Percentiles rank a stretch among this genome's conserved stretches.
Conservation (phyloP, 2,113 vertebrate species). For the Origma solitaria region DNA sequence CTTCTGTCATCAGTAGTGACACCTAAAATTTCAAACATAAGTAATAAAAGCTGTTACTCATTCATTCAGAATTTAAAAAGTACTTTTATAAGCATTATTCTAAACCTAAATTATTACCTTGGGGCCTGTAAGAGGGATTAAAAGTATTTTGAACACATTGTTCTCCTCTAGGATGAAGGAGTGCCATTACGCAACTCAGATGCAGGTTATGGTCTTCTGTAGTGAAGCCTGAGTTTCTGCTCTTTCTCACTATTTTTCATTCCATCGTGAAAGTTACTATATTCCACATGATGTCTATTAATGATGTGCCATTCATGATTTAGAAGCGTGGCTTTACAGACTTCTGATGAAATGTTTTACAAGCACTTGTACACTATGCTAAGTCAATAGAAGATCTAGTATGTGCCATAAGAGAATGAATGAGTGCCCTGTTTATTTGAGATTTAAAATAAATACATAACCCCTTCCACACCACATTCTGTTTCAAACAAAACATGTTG, state of each 20-base stretch:
- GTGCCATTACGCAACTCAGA: background rate
- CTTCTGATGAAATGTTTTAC: background rate
- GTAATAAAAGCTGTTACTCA: background rate
- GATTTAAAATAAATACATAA: background rate
- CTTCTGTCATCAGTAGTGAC: background rate
- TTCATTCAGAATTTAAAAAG: background rate
- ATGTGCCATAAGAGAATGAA: background rate
- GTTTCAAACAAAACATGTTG: background rate
- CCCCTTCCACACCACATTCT: background rate
- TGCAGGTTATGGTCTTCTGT: background rate
- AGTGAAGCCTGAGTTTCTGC: background rate
- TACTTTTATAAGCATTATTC: background rate
- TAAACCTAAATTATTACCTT: background rate
- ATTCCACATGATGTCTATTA: background rate
- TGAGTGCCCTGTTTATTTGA: background rate
- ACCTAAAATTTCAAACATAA: background rate
- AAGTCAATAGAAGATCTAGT: background rate
- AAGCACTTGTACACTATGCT: background rate
- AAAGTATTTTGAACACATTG: background rate
- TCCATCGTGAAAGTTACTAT: background rate
- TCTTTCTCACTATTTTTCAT: background rate
- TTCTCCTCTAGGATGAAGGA: background rate
- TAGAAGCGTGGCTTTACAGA: background rate
- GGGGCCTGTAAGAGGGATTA: background rate
- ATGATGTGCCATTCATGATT: background rate